phyloP scores from a whole-genome alignment of 2,888 invertebrate genomes.

The Acholoe squamosa region DNA sequence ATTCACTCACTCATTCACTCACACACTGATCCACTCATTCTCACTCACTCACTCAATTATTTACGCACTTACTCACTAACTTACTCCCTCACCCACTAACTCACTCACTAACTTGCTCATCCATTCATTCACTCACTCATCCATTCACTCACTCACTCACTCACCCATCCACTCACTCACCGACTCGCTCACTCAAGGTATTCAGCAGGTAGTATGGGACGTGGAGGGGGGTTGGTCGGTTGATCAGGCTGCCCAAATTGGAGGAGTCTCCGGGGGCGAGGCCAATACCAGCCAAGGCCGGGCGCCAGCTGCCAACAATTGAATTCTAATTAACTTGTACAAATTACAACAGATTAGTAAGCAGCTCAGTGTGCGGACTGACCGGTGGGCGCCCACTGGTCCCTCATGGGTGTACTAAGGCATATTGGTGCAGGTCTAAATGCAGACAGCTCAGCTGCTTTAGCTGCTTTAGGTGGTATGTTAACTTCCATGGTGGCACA shows the following conservation, averaged over 20 bases:
- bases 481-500: too few species aligned
- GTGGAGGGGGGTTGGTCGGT: not conserved
- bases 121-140: not conserved
- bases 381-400: not conserved
- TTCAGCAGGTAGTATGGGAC: not conserved
- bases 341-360: conserved; percentile 52
- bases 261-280: conserved; percentile 7
- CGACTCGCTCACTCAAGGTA: not conserved
- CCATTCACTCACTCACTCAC: not conserved
- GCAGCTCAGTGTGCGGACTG: not conserved
- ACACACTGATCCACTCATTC: too few species aligned
- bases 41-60: not conserved
- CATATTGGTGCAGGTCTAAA: not conserved
- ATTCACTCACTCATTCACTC: not conserved
- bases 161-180: not conserved
- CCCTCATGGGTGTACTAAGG: not conserved
- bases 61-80: not conserved
- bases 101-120: not conserved
- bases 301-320: conserved; percentile 57
- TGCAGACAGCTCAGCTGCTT: too few species aligned
- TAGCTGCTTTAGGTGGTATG: too few species aligned
- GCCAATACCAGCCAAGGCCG: not conserved
- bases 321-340: conserved; percentile 60
- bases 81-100: not conserved
- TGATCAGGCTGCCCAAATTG: not conserved